phyloP scores from a whole-genome alignment of 2,888 invertebrate genomes.

The Kuschelorhynchus macadamiae region DNA sequence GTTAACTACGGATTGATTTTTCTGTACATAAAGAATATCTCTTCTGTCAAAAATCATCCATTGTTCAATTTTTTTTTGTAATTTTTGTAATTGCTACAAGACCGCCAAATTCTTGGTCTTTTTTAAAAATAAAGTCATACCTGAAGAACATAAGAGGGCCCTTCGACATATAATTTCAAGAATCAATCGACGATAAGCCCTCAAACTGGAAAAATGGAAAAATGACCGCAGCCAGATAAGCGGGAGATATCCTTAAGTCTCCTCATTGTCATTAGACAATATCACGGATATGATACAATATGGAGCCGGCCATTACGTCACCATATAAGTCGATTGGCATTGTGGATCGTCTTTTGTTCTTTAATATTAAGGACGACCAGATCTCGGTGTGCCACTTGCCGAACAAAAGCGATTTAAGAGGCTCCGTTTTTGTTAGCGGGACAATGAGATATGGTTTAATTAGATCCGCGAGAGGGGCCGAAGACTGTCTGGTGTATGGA shows the following conservation, averaged over 20 bases:
- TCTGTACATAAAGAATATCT: too few relatives aligned
- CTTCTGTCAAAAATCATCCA: too few relatives aligned
- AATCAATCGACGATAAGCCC: conserved; percentile 31
- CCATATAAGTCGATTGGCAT: conserved; percentile 67
- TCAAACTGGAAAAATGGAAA: conserved; percentile 29
- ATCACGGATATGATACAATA: conserved; percentile 68
- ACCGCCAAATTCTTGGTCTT: too few relatives aligned
- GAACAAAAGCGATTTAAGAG: conserved; percentile 37
- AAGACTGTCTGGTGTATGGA: too few relatives aligned
- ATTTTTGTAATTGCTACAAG: too few relatives aligned
- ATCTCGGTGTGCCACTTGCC: conserved; percentile 42
- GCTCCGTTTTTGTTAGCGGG: conserved; percentile 25
- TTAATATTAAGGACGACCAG: conserved; percentile 64
- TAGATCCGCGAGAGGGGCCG: not conserved
- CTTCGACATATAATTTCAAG: conserved; percentile 3
- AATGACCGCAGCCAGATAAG: conserved; percentile 45
- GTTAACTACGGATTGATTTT: too few relatives aligned
- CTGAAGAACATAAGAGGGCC: too few relatives aligned
- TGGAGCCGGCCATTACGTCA: conserved; percentile 67
- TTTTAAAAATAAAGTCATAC: too few relatives aligned
- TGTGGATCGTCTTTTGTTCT: conserved; percentile 66
- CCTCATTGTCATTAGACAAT: conserved; percentile 68
- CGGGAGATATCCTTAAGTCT: conserved; percentile 41
- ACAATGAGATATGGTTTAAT: conserved; percentile 27
- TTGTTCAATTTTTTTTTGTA: too few relatives aligned